Percentiles rank a stretch among this genome's conserved stretches.
Conservation (phyloP, 2,797 vertebrate genomes). For the Botia kubotai region DNA sequence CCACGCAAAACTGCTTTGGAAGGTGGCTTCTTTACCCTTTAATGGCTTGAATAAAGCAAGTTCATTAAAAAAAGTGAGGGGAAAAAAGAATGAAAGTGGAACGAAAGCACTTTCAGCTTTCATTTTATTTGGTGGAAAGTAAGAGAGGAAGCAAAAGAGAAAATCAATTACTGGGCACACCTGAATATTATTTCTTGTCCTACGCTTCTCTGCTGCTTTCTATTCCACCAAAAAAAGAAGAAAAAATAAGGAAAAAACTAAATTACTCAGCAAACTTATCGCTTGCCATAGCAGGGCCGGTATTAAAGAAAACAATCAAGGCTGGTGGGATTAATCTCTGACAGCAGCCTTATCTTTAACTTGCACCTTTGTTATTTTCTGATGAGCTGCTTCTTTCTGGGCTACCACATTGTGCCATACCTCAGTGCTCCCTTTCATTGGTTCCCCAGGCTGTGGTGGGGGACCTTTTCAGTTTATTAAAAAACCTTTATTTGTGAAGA, state of each 20-base stretch:
- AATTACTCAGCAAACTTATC: slow-evolving; percentile 99
- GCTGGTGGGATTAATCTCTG: slow-evolving; percentile 99
- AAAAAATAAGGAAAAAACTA: slow-evolving; percentile 80
- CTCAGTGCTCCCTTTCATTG: slow-evolving; percentile 99
- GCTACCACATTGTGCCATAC: slow-evolving; percentile 97
- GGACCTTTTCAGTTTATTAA: slow-evolving; percentile 99
- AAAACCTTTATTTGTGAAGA: slow-evolving; percentile 99
- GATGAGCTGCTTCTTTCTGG: slow-evolving; percentile 96
- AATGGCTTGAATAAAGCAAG: slow-evolving; percentile 81
- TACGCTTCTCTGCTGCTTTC: slow-evolving; percentile 67
- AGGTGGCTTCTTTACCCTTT: slow-evolving; percentile 72
- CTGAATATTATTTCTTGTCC: slow-evolving; percentile 99
- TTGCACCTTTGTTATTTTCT: slow-evolving; percentile 99
- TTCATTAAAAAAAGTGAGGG: slow-evolving; percentile 73
- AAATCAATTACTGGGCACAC: slow-evolving; percentile 99
- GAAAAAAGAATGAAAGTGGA: slow-evolving; percentile 52
- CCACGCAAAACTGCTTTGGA: slow-evolving; percentile 76
- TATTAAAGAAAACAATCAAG: slow-evolving; percentile 99
- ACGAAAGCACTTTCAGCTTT: slow-evolving; percentile 62
- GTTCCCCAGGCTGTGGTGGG: slow-evolving; percentile 91
- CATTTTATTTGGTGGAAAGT: slow-evolving; percentile 55
- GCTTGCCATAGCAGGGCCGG: slow-evolving; percentile 96
- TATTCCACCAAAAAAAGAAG: slow-evolving; percentile 16
- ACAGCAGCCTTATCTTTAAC: slow-evolving; percentile 99
- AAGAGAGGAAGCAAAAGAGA: slow-evolving; percentile 52